A percentile compares a stretch with the other conserved stretches of the same genome.
phyloP scores from a whole-genome alignment of 2,888 invertebrate species.

The Amaurobius ferox region DNA sequence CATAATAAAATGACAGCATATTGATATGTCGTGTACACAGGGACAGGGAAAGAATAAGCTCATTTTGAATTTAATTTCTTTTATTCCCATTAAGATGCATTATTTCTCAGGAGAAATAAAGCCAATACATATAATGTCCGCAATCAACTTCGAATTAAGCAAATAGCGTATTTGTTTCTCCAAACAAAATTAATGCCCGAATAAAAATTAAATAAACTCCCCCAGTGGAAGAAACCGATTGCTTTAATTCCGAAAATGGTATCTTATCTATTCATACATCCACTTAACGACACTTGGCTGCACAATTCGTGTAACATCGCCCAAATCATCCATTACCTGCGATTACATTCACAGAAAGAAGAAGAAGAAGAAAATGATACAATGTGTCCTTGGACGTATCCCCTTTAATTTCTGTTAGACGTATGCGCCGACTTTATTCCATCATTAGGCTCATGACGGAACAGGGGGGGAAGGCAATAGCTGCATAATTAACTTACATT shows the following conservation, averaged over 20 bases:
- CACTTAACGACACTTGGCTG: constrained; percentile 15
- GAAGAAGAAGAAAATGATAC: neutral
- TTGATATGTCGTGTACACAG: no score
- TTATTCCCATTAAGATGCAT: no score
- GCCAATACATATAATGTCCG: no score
- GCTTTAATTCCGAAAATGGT: constrained; percentile 4
- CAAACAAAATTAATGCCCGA: constrained; percentile 1
- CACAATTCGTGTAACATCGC: constrained; percentile 4
- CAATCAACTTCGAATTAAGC: no score
- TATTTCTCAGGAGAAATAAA: no score
- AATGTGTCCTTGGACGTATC: constrained; percentile 16
- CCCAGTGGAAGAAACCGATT: neutral
- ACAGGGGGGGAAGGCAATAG: neutral
- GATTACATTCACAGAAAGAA: neutral
- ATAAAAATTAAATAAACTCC: constrained; percentile 12
- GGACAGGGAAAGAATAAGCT: no score
- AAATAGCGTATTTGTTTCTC: no score
- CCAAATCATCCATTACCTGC: constrained; percentile 12
- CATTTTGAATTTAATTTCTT: no score
- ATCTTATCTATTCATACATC: constrained; percentile 16
- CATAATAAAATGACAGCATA: no score
- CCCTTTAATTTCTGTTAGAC: constrained; percentile 3
- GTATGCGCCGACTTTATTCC: neutral
- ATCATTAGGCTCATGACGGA: neutral
- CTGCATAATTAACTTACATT: constrained; percentile 42